Percentiles rank a stretch among this genome's conserved stretches.
Conservation (phyloP, 1,140 invertebrate species). For the Lepidotrigona ventralis region DNA sequence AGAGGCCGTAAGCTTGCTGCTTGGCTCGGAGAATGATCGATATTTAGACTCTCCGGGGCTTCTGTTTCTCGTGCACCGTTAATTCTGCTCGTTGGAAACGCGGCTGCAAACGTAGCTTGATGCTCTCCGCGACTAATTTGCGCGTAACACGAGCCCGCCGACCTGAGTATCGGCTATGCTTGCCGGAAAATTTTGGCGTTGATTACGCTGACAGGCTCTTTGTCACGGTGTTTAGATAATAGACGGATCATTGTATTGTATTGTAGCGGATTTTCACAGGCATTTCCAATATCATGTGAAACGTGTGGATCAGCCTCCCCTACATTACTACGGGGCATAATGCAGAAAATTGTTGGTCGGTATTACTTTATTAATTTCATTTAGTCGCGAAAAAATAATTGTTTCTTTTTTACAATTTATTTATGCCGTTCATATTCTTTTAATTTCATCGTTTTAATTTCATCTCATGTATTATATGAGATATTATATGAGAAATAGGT, state of each 20-base stretch:
- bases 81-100: constrained; percentile 43
- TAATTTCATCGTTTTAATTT: not conserved
- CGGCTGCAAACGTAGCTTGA: constrained; percentile 32
- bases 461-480: not conserved
- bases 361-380: not conserved
- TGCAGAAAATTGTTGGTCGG: constrained; percentile 1
- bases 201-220: constrained; percentile 58
- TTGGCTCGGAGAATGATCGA: constrained; percentile 7
- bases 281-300: constrained; percentile 51
- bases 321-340: not conserved
- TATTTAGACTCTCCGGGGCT: constrained; percentile 20
- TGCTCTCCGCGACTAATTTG: constrained; percentile 55
- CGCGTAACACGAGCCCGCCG: constrained; percentile 50
- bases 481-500: not conserved
- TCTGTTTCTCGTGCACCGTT: constrained; percentile 28
- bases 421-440: not conserved
- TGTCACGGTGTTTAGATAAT: constrained; percentile 62
- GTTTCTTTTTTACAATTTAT: not conserved
- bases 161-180: constrained; percentile 49
- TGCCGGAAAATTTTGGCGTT: constrained; percentile 57
- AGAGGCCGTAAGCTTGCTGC: not conserved
- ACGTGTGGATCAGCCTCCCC: constrained; percentile 3
- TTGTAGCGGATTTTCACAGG: constrained; percentile 58
- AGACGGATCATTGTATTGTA: constrained; percentile 61
- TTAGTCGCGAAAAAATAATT: not conserved